Evolutionary conservation across 1,140 invertebrate species (phyloP).

Genomic region (Cotesia glomerata): DNA sequence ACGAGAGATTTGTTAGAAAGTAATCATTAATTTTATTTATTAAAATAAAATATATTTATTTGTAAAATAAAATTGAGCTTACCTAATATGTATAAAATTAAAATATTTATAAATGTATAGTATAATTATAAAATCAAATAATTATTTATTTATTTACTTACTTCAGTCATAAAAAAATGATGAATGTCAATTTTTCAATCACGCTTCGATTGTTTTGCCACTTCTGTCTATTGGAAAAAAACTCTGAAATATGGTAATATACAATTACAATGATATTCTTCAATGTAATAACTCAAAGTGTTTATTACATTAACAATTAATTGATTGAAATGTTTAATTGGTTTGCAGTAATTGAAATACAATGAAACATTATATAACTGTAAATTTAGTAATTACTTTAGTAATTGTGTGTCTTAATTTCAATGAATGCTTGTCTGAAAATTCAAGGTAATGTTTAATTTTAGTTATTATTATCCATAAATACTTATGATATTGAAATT

Average conservation of each 20-base stretch:
- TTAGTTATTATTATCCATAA: no score
- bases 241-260: neutral
- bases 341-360: neutral
- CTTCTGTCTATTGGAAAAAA: neutral
- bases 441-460: neutral
- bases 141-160: conserved; percentile 15
- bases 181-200: conserved; percentile 5
- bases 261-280: neutral
- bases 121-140: neutral
- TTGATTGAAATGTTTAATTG: neutral
- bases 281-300: neutral
- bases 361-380: neutral
- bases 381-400: neutral
- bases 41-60: neutral
- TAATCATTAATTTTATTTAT: neutral
- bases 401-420: neutral
- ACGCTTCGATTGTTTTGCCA: conserved; percentile 4
- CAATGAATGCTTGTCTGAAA: neutral
- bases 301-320: neutral
- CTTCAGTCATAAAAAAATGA: conserved; percentile 1
- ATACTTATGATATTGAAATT: no score
- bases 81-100: neutral
- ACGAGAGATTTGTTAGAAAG: neutral
- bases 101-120: neutral
- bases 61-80: conserved; percentile 14